Percentiles rank a stretch among this genome's conserved stretches.
phyloP scores from a whole-genome alignment of 2,888 invertebrate genomes.

The Drosophila villosipedis region DNA sequence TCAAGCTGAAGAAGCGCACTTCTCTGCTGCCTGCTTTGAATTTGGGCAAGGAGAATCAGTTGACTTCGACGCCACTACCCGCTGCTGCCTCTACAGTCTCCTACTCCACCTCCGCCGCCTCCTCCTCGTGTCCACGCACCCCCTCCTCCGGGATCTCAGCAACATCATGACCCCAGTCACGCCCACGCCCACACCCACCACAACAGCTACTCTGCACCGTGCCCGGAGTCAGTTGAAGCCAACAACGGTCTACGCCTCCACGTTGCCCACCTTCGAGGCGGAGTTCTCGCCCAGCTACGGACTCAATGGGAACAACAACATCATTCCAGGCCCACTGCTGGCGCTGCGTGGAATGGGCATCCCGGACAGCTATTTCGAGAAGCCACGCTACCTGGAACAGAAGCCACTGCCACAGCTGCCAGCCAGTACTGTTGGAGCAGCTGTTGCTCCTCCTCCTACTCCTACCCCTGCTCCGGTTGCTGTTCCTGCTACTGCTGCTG shows the following conservation, averaged over 20 bases:
- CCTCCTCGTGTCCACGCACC: constrained; percentile 12
- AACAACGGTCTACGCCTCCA: constrained; percentile 74
- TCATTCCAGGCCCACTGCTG: constrained; percentile 82
- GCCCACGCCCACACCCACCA: not conserved
- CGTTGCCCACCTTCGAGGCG: constrained; percentile 83
- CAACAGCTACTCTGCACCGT: not conserved
- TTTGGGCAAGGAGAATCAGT: constrained; percentile 81
- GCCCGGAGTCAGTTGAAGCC: not conserved
- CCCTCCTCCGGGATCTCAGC: constrained; percentile 77
- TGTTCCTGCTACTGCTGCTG: not conserved
- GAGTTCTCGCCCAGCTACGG: constrained; percentile 83
- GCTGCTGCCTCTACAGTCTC: constrained; percentile 15
- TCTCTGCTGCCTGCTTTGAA: constrained; percentile 44
- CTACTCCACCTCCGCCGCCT: not conserved
- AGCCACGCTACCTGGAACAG: constrained; percentile 83
- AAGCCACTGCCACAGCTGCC: constrained; percentile 20
- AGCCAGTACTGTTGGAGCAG: not conserved
- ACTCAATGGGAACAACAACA: constrained; percentile 20
- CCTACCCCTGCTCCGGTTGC: not conserved
- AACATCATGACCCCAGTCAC: constrained; percentile 61
- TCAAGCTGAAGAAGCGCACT: constrained; percentile 44
- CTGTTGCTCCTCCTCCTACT: not conserved
- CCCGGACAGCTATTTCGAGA: constrained; percentile 85
- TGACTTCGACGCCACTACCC: constrained; percentile 81
- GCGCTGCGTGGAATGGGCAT: constrained; percentile 84